Percentiles rank a stretch among this genome's conserved stretches.
Evolutionary conservation across 2,888 invertebrate genomes (phyloP).

Genomic region (Amblyjoppa proteus): DNA sequence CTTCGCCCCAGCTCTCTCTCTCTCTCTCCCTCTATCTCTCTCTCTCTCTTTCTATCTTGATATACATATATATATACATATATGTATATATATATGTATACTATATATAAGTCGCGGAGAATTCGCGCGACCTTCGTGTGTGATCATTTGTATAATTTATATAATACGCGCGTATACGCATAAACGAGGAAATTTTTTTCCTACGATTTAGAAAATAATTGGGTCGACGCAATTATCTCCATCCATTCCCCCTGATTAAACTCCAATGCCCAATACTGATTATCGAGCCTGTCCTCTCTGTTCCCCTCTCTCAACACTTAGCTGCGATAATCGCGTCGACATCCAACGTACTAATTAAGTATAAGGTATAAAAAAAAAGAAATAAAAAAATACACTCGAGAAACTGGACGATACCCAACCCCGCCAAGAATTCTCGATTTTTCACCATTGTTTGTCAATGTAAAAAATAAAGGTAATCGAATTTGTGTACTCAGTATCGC

Average conservation of each 20-base stretch:
- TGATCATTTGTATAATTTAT: slow-evolving; percentile 68
- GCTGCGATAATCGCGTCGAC: slow-evolving; percentile 37
- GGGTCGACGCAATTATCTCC: slow-evolving; percentile 37
- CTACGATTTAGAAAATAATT: slow-evolving; percentile 52
- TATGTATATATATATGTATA: slow-evolving; percentile 35
- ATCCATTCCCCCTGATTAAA: slow-evolving; percentile 9
- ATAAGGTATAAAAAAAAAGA: slow-evolving; percentile 12
- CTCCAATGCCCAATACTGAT: slow-evolving; percentile 1
- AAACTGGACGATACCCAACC: slow-evolving; percentile 21
- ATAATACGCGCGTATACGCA: slow-evolving; percentile 54
- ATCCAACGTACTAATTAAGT: slow-evolving; percentile 45
- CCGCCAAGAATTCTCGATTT: slow-evolving; percentile 54
- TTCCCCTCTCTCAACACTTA: neutral
- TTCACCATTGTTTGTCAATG: slow-evolving; percentile 59
- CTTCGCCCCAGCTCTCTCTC: slow-evolving; percentile 25
- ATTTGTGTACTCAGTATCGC: slow-evolving; percentile 79
- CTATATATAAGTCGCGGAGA: slow-evolving; percentile 58
- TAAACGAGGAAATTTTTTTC: slow-evolving; percentile 54
- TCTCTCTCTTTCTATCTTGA: neutral
- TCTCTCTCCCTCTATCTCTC: neutral
- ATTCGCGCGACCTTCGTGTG: slow-evolving; percentile 61
- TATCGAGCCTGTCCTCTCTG: neutral
- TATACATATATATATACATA: slow-evolving; percentile 36
- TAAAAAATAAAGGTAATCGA: slow-evolving; percentile 64
- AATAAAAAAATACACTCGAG: neutral